These are phyloP conservation scores for Fragum whitleyi DNA, from an alignment of 2,888 invertebrate genomes.

Conservation along the genomic window DNA sequence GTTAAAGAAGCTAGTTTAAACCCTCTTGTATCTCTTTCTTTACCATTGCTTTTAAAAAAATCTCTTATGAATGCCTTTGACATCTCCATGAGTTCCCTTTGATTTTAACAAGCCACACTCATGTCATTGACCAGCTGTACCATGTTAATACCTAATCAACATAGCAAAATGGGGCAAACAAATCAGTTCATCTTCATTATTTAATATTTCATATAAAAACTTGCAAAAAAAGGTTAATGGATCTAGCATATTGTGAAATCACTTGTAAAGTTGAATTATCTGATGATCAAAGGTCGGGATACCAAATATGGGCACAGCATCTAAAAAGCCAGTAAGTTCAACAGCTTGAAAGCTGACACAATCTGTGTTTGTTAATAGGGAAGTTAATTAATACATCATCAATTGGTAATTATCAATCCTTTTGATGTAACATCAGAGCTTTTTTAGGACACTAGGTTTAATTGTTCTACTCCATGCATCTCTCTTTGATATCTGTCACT, in stretches of 20 bases:
- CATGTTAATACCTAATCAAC: too few relatives aligned
- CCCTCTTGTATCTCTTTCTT: too few relatives aligned
- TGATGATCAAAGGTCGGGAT: background rate
- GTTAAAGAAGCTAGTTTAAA: too few relatives aligned
- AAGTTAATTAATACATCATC: slow-evolving; percentile 26
- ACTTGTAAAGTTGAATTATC: background rate
- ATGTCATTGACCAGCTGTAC: too few relatives aligned
- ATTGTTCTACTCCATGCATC: background rate
- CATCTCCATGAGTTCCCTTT: too few relatives aligned
- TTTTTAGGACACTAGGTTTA: slow-evolving; percentile 12
- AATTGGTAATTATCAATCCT: background rate
- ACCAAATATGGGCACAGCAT: slow-evolving; percentile 3
- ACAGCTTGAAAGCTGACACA: slow-evolving; percentile 20
- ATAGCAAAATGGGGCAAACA: too few relatives aligned
- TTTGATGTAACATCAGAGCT: slow-evolving; percentile 15
- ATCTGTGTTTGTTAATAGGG: slow-evolving; percentile 7
- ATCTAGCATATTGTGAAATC: background rate
- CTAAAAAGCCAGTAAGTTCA: background rate
- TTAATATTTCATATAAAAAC: too few relatives aligned
- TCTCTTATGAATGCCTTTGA: too few relatives aligned
- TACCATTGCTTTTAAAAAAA: too few relatives aligned
- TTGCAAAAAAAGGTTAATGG: background rate
- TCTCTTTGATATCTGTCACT: slow-evolving; percentile 16
- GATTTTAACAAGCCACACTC: too few relatives aligned
- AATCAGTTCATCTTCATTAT: too few relatives aligned